Percentiles rank a stretch among this genome's conserved stretches.
Evolutionary conservation across 2,888 invertebrate species (phyloP).

Genomic region (Adelphocoris suturalis): DNA sequence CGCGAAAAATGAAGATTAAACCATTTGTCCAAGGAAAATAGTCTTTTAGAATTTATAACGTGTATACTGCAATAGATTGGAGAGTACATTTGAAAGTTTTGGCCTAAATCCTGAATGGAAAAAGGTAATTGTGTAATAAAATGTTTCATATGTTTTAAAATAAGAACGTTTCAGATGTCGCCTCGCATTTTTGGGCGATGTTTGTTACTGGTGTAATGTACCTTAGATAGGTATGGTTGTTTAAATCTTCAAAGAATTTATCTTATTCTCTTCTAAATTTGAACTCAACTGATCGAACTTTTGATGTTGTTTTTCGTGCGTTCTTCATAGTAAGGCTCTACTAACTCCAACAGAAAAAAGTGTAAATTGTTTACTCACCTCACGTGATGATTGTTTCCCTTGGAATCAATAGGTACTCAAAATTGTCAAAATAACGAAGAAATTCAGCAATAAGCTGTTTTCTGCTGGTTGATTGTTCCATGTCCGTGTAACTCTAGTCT

Average conservation of each 20-base stretch:
- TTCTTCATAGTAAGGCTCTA: neutral
- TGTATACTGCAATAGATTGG: neutral
- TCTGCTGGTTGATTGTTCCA: slow-evolving; percentile 37
- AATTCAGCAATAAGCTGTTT: slow-evolving; percentile 48
- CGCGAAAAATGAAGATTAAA: neutral
- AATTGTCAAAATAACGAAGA: neutral
- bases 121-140: neutral
- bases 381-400: too few relatives aligned
- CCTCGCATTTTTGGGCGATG: neutral
- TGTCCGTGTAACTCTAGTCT: slow-evolving; percentile 59
- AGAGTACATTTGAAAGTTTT: neutral
- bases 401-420: too few relatives aligned
- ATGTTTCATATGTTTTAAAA: neutral
- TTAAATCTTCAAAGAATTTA: neutral
- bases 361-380: too few relatives aligned
- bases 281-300: neutral
- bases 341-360: neutral
- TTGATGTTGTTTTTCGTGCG: neutral
- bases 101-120: neutral
- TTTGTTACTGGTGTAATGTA: neutral
- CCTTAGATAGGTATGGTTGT: neutral
- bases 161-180: neutral
- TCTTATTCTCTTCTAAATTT: slow-evolving; percentile 13
- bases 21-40: slow-evolving; percentile 9
- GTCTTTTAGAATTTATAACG: neutral